Percentiles rank a stretch among this genome's conserved stretches.
These are phyloP conservation scores for Thelaira solivaga DNA, from an alignment of 2,888 invertebrate genomes.

Conservation along the genomic window DNA sequence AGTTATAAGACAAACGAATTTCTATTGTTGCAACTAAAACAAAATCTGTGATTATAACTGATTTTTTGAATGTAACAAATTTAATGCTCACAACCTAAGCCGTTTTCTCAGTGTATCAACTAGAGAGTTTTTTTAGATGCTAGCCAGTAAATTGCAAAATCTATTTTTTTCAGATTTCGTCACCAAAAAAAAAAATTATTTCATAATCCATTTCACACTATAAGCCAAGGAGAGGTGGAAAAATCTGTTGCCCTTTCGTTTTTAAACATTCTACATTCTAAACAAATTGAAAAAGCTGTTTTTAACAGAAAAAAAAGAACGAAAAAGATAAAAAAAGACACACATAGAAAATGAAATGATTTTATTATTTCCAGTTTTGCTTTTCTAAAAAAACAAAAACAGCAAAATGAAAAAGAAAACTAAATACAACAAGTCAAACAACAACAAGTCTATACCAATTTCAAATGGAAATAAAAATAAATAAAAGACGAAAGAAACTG, in stretches of 20 bases:
- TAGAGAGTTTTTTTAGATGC: no score
- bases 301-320: background rate
- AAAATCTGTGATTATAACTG: no score
- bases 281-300: slow-evolving; percentile 20
- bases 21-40: no score
- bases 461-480: slow-evolving; percentile 23
- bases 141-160: no score
- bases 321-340: background rate
- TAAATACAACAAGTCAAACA: slow-evolving; percentile 18
- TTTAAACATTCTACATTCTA: slow-evolving; percentile 27
- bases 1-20: no score
- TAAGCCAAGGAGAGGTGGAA: no score
- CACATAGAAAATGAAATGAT: slow-evolving; percentile 55
- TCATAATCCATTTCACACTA: no score
- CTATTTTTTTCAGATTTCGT: no score
- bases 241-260: background rate
- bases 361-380: slow-evolving; percentile 48
- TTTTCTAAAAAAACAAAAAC: slow-evolving; percentile 15
- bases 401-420: background rate
- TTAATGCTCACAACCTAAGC: no score
- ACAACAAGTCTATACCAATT: slow-evolving; percentile 32
- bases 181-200: no score
- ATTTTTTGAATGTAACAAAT: no score
- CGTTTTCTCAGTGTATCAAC: no score
- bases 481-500: slow-evolving; percentile 25